Conservation (phyloP, 2,797 vertebrate species). For the Melanotaenia pygmaea region DNA sequence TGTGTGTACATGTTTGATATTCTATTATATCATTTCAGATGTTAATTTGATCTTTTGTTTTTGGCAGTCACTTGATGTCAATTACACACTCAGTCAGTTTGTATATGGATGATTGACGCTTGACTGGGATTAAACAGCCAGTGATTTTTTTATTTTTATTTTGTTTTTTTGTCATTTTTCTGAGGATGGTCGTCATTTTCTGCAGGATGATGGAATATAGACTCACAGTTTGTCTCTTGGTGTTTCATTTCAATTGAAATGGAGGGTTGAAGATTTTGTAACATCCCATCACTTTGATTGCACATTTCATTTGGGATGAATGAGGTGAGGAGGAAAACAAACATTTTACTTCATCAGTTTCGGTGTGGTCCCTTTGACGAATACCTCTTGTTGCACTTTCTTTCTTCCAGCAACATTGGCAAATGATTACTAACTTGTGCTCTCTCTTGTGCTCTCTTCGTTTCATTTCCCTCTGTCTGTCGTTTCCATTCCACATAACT, state of each 20-base stretch:
- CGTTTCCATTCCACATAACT: slow-evolving; percentile 42
- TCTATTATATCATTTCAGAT: slow-evolving; percentile 67
- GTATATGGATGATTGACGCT: slow-evolving; percentile 61
- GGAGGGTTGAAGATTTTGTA: slow-evolving; percentile 54
- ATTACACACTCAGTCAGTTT: slow-evolving; percentile 55
- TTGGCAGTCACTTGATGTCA: slow-evolving; percentile 54
- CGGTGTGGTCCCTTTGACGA: slow-evolving; percentile 72
- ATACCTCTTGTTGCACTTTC: slow-evolving; percentile 61
- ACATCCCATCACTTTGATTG: slow-evolving; percentile 70
- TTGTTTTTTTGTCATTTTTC: slow-evolving; percentile 45
- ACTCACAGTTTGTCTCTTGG: slow-evolving; percentile 54
- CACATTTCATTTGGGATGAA: slow-evolving; percentile 73
- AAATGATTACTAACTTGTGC: slow-evolving; percentile 67
- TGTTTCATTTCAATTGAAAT: slow-evolving; percentile 53
- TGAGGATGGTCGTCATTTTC: slow-evolving; percentile 54
- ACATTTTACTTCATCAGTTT: slow-evolving; percentile 73
- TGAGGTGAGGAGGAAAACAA: slow-evolving; percentile 70
- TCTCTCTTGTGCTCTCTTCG: slow-evolving; percentile 51
- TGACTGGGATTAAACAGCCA: slow-evolving; percentile 36
- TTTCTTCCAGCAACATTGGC: slow-evolving; percentile 45
- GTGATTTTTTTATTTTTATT: slow-evolving; percentile 33
- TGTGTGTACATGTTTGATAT: slow-evolving; percentile 44
- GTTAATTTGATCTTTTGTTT: slow-evolving; percentile 65
- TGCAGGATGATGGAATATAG: slow-evolving; percentile 46
- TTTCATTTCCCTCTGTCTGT: slow-evolving; percentile 20